Evolutionary conservation across 2,888 invertebrate species (phyloP).

Genomic region (Opisthograptis luteolata): DNA sequence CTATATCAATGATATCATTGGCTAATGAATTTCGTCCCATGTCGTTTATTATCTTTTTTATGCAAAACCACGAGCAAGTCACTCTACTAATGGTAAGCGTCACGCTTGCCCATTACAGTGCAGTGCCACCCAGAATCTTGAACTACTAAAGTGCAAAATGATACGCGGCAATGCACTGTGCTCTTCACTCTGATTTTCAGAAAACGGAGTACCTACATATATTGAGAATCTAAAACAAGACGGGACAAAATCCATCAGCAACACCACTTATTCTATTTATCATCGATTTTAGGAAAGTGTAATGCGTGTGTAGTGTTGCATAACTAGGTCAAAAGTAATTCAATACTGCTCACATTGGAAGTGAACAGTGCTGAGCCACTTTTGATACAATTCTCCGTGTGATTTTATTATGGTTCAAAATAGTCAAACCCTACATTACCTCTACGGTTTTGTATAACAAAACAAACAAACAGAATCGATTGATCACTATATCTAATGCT

Average conservation of each 20-base stretch:
- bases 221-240: conserved; percentile 9
- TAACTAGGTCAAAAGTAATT: conserved; percentile 1
- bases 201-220: no score
- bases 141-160: no score
- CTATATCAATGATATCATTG: not conserved
- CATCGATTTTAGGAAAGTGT: no score
- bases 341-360: not conserved
- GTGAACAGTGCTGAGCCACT: not conserved
- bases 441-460: conserved; percentile 17
- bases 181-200: no score
- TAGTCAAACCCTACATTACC: not conserved
- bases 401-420: not conserved
- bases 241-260: not conserved
- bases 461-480: conserved; percentile 11
- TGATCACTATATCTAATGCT: conserved; percentile 6
- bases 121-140: no score
- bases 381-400: conserved; percentile 1
- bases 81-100: no score
- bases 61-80: no score
- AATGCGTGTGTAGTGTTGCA: no score
- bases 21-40: not conserved
- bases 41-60: conserved; percentile 3
- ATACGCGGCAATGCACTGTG: no score
- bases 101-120: no score
- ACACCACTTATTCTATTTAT: not conserved